phyloP scores from a whole-genome alignment of 1,140 invertebrate species.

The Vanessa tameamea region DNA sequence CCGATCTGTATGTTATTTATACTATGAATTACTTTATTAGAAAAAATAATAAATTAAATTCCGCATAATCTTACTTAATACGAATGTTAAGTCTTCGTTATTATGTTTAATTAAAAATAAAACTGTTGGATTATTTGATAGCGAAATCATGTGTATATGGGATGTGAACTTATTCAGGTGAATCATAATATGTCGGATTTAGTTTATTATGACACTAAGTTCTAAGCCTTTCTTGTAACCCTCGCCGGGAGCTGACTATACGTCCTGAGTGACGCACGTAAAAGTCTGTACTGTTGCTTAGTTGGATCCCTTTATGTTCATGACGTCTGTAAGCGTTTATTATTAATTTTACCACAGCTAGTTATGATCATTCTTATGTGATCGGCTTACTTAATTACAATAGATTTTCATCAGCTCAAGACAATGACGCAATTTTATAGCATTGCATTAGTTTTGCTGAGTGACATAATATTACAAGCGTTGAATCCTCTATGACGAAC shows the following conservation, averaged over 20 bases:
- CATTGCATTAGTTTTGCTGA: background rate
- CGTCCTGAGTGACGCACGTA: background rate
- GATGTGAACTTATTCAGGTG: background rate
- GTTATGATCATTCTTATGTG: background rate
- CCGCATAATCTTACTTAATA: background rate
- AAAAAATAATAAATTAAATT: background rate
- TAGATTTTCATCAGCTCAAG: background rate
- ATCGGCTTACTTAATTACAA: background rate
- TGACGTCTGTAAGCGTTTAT: background rate
- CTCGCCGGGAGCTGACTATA: background rate
- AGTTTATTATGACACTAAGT: background rate
- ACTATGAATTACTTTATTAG: too few relatives aligned
- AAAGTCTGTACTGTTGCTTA: background rate
- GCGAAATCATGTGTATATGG: background rate
- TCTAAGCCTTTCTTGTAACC: background rate
- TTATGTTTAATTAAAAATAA: background rate
- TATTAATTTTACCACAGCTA: background rate
- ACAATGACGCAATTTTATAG: background rate
- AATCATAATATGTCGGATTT: background rate
- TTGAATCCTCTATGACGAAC: too few relatives aligned
- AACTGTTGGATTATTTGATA: background rate
- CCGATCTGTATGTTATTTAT: too few relatives aligned
- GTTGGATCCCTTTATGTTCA: background rate
- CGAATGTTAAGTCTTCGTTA: background rate
- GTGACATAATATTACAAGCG: background rate